phyloP scores from a whole-genome alignment of 2,113 vertebrate genomes.

The Capricornis sumatraensis region DNA sequence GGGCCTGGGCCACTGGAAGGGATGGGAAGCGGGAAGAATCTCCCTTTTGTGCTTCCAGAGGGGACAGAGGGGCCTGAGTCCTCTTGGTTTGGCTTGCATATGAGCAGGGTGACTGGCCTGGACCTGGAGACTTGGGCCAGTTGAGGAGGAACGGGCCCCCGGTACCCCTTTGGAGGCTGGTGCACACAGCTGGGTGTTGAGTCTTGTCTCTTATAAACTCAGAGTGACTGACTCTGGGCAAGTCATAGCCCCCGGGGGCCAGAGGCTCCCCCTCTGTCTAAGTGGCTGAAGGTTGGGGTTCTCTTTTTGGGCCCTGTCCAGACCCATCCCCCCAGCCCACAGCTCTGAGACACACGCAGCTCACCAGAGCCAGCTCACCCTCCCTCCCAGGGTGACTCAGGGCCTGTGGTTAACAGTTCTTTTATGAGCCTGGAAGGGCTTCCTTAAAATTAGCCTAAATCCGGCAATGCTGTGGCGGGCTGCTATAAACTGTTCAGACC shows the following conservation, averaged over 20 bases:
- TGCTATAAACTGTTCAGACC: background rate
- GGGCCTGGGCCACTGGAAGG: background rate
- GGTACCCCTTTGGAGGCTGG: background rate
- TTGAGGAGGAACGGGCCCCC: accelerated
- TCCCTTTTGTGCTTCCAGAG: background rate
- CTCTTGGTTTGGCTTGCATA: background rate
- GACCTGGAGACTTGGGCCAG: background rate
- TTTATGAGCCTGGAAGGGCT: slow-evolving; percentile 1
- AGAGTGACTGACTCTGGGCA: background rate
- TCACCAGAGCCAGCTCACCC: background rate
- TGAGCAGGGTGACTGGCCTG: accelerated
- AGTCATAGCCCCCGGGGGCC: background rate
- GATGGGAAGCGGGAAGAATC: background rate
- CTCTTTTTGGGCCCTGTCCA: background rate
- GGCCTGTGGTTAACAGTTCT: slow-evolving; percentile 7
- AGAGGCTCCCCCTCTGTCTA: background rate
- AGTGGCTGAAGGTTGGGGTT: background rate
- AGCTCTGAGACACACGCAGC: background rate
- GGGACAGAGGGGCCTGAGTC: background rate
- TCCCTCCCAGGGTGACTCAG: slow-evolving; percentile 1
- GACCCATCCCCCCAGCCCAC: background rate
- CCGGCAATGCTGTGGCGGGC: background rate
- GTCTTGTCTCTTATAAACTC: background rate
- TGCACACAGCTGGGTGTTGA: accelerated
- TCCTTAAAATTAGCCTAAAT: slow-evolving; percentile 37